Percentiles rank a stretch among this genome's conserved stretches.
phyloP scores from a whole-genome alignment of 2,888 invertebrate species.

The Nasonia oneida region DNA sequence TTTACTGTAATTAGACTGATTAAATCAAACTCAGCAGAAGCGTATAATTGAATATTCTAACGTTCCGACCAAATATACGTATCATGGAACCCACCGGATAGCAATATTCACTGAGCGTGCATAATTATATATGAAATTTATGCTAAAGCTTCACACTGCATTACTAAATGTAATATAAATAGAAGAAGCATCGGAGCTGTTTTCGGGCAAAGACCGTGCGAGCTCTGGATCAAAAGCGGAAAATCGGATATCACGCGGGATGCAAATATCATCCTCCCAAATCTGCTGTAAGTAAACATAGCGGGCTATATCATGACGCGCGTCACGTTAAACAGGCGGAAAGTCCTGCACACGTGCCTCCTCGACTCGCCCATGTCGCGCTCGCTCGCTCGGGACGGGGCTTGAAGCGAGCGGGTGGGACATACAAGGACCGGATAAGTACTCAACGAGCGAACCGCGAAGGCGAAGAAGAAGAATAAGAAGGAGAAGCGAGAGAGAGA shows the following conservation, averaged over 20 bases:
- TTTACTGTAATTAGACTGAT: too few relatives aligned
- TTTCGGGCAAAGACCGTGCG: neutral
- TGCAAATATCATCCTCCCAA: constrained; percentile 39
- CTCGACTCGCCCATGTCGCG: too few relatives aligned
- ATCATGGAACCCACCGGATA: too few relatives aligned
- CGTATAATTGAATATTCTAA: too few relatives aligned
- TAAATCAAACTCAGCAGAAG: too few relatives aligned
- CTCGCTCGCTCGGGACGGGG: neutral
- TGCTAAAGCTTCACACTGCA: neutral
- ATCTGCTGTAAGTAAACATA: constrained; percentile 45
- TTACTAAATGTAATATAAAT: neutral
- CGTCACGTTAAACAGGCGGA: constrained; percentile 21
- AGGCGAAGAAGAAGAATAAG: neutral
- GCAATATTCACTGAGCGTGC: neutral
- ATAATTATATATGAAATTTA: neutral
- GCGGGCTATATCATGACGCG: constrained; percentile 12
- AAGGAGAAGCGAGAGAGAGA: neutral
- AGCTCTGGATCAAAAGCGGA: neutral
- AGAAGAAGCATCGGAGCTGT: neutral
- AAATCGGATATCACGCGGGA: constrained; percentile 25
- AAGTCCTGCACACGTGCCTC: neutral
- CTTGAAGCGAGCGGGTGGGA: neutral
- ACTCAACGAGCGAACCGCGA: neutral
- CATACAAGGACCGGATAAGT: neutral
- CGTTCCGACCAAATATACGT: too few relatives aligned